Evolutionary conservation across 2,113 vertebrate genomes (phyloP).

Genomic region (Anolis sagrei): DNA sequence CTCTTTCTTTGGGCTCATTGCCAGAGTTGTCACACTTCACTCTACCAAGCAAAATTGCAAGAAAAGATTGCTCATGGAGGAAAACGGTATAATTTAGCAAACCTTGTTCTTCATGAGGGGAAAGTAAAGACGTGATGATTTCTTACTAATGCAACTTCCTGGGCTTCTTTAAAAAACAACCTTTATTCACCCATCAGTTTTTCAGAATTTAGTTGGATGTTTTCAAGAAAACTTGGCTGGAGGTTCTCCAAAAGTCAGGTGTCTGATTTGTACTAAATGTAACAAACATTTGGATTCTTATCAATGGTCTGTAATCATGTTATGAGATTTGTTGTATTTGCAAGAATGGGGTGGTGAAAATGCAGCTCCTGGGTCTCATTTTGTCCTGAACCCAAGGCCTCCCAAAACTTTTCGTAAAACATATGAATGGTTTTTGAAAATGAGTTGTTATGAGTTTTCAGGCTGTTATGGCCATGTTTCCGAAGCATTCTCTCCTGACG

Average conservation of each 20-base stretch:
- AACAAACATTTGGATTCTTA: neutral
- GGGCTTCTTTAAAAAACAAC: neutral
- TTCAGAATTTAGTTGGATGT: neutral
- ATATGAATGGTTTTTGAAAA: too few relatives aligned
- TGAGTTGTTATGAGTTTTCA: too few relatives aligned
- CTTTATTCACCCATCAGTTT: neutral
- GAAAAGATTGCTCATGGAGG: neutral
- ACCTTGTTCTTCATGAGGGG: neutral
- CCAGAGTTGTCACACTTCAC: neutral
- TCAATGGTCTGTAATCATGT: neutral
- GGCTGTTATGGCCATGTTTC: too few relatives aligned
- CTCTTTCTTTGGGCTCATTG: slow-evolving; percentile 12
- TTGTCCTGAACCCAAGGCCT: too few relatives aligned
- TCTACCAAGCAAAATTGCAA: neutral
- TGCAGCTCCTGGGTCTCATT: too few relatives aligned
- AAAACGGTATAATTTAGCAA: slow-evolving; percentile 18
- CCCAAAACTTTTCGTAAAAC: too few relatives aligned
- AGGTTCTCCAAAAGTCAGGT: neutral
- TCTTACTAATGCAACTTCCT: neutral
- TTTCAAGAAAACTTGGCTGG: neutral
- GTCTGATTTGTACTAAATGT: neutral
- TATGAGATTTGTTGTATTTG: neutral
- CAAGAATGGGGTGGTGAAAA: neutral
- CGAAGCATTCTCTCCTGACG: too few relatives aligned
- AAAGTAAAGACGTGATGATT: neutral